Base-by-base conservation (phyloP, 2,113 vertebrate genomes). In the Camelus bactrianus region DNA sequence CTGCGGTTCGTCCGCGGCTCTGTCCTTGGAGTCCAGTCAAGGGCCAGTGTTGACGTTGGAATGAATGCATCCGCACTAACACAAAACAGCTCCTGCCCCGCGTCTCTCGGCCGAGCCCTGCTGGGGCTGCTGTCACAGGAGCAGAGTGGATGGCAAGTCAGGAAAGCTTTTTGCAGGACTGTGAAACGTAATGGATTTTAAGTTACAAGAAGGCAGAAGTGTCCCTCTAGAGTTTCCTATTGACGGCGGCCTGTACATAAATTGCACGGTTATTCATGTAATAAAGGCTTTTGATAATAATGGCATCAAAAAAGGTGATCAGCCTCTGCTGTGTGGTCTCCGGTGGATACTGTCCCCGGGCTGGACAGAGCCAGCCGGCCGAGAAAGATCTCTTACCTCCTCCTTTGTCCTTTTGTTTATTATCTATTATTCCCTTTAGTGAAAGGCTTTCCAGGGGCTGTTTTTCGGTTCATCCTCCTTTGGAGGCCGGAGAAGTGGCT, bases 321-420 rank as follows among this genome's bases (percentile, higher is more conserved):
- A 54, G 9, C 9, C 12, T 42, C n/a, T 42, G 10, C 64, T 48
- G 10, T 8, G 10, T 46, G 48, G 80, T 81, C 42, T 83, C 62
- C 24, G 19, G 6, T 28, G 70, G 58, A 50, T 54, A 8, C 13
- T 48, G 60, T 93, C 60, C 38, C 70, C 26, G 52, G 94, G 58
- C 10, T 20, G 46, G 54, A 69, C 56, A 58, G 15, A 62, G 62
- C 56, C n/a, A 75, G 20, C 32, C 35, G 20, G 79, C 73, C 46
- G 22, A 87, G 73, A 67, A 96, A 46, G 26, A 30, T 81, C 82
- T 90, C 67, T 52, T 80, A 24, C 15, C 54, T 32, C 14, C 32
- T 81, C 87, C 38, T 95, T 48, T 83, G 92, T 76, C 72, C 65
- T 67, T 96, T 96, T 95, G 92, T 97, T 96, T 91, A 73, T 89